phyloP scores from a whole-genome alignment of 2,888 invertebrate species.

The Acanthacorydalis orientalis region DNA sequence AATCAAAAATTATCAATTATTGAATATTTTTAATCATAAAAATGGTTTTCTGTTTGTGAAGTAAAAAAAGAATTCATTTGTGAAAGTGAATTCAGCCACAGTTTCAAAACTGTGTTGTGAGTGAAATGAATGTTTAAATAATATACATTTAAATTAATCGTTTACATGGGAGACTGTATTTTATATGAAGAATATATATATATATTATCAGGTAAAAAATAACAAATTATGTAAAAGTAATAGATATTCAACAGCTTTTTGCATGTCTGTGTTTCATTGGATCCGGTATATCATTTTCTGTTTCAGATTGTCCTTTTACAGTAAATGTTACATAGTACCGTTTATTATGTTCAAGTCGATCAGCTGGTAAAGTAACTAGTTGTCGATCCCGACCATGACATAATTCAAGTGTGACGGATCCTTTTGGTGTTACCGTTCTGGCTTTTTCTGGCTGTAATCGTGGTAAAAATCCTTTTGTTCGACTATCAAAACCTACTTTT shows the following conservation, averaged over 20 bases:
- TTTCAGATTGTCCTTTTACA: conserved; percentile 57
- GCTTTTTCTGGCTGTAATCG: conserved; percentile 35
- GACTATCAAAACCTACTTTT: conserved; percentile 38
- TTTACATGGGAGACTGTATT: no score
- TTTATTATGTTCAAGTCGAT: conserved; percentile 73
- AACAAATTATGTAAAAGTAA: neutral
- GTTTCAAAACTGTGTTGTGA: no score
- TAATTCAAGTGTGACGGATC: conserved; percentile 58
- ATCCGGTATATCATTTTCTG: conserved; percentile 25
- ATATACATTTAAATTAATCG: no score
- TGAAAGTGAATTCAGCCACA: no score
- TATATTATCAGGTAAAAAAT: neutral
- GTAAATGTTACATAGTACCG: conserved; percentile 87
- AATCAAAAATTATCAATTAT: no score
- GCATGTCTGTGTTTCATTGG: conserved; percentile 24
- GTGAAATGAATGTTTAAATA: no score
- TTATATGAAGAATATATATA: no score
- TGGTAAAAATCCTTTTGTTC: conserved; percentile 40
- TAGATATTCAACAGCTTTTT: conserved; percentile 24
- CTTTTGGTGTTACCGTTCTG: conserved; percentile 16
- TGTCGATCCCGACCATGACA: conserved; percentile 73
- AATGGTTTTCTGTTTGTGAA: no score
- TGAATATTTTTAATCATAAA: no score
- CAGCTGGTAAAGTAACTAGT: conserved; percentile 73
- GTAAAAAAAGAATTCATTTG: no score